Evolutionary conservation across 2,113 vertebrate species (phyloP).

Genomic region (Phodopus roborovskii): DNA sequence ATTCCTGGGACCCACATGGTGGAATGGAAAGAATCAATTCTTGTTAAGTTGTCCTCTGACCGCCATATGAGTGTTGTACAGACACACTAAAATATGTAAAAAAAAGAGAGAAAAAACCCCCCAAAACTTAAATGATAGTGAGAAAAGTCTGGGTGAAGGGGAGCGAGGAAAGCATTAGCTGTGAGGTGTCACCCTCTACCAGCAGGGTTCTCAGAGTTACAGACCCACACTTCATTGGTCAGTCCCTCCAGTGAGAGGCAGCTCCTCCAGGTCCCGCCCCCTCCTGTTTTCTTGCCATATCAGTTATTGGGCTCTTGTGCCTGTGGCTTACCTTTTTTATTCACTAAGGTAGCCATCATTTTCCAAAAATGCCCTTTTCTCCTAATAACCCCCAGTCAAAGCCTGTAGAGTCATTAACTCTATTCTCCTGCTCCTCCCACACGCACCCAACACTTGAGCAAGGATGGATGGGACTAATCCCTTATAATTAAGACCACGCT

Average conservation of each 20-base stretch:
- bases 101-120: background rate
- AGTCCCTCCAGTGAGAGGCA: too few relatives aligned
- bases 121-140: background rate
- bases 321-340: background rate
- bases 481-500: background rate
- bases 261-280: background rate
- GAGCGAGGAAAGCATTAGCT: background rate
- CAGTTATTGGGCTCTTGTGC: background rate
- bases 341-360: background rate
- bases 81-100: background rate
- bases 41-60: background rate
- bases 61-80: background rate
- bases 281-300: background rate
- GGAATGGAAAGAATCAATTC: background rate
- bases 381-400: background rate
- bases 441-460: background rate
- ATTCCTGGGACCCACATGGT: background rate
- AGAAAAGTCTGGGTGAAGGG: background rate
- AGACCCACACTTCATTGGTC: background rate
- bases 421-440: background rate
- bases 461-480: background rate
- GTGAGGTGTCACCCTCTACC: background rate
- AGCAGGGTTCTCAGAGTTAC: background rate
- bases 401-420: background rate
- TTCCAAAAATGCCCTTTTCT: background rate